Conservation (phyloP, 2,888 invertebrate species). For the Drosophila incognita region DNA sequence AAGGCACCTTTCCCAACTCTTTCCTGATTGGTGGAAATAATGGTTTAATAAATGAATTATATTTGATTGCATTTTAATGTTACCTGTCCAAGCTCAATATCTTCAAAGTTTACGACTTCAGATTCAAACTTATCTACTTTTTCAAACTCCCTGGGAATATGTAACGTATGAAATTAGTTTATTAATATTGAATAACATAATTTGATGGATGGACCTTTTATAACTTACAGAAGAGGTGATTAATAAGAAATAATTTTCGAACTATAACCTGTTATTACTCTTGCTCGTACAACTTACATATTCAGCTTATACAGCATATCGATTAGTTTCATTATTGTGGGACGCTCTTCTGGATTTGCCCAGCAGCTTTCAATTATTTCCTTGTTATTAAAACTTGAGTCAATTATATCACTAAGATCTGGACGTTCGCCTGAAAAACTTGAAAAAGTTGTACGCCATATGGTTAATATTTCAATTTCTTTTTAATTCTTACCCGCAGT, state of each 20-base stretch:
- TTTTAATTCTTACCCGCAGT: not conserved
- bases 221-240: not conserved
- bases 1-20: not conserved
- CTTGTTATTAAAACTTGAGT: not conserved
- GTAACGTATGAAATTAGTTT: not conserved
- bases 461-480: not conserved
- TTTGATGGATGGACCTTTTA: not conserved
- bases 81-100: not conserved
- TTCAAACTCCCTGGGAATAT: not conserved
- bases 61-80: not conserved
- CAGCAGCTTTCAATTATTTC: not conserved
- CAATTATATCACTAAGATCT: not conserved
- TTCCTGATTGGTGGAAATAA: not conserved
- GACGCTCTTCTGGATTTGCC: not conserved
- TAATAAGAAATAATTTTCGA: not conserved
- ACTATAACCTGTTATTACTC: not conserved
- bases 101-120: not conserved
- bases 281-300: not conserved
- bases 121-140: not conserved
- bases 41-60: not conserved
- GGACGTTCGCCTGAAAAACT: constrained; percentile 6
- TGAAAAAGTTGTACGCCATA: not conserved
- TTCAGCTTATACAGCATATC: not conserved
- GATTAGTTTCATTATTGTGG: not conserved
- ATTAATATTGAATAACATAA: not conserved